Conservation (phyloP, 2,797 vertebrate genomes). For the Siniperca undulata region DNA sequence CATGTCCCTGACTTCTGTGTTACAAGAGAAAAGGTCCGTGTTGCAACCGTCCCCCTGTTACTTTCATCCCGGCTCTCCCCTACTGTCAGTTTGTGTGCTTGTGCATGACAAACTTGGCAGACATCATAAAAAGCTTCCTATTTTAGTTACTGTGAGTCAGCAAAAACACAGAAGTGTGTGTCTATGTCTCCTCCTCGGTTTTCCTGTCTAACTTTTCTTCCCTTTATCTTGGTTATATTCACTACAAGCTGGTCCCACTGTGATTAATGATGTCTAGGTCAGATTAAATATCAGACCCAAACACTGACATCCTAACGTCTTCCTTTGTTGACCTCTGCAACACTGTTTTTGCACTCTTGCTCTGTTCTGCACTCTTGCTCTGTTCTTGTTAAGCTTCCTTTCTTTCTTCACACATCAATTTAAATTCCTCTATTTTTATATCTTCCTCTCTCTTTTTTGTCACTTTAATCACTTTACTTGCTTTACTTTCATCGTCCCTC, state of each 20-base stretch:
- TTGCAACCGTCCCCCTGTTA: too few relatives aligned
- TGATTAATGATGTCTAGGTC: constrained; percentile 62
- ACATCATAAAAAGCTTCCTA: constrained; percentile 9
- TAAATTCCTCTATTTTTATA: neutral
- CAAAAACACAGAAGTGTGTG: constrained; percentile 40
- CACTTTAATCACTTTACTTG: constrained; percentile 13
- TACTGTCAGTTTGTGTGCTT: constrained; percentile 8
- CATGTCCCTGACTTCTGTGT: too few relatives aligned
- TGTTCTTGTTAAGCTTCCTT: constrained; percentile 13
- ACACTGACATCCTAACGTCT: constrained; percentile 37
- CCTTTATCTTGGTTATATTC: constrained; percentile 48
- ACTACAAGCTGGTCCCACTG: constrained; percentile 9
- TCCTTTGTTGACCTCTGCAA: constrained; percentile 26
- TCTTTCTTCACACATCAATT: constrained; percentile 1
- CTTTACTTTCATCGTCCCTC: constrained; percentile 15
- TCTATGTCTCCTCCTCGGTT: constrained; percentile 9
- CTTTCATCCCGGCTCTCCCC: too few relatives aligned
- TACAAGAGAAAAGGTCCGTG: too few relatives aligned
- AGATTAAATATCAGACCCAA: constrained; percentile 52
- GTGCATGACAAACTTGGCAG: constrained; percentile 3
- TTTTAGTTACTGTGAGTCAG: constrained; percentile 53
- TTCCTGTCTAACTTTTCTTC: constrained; percentile 27
- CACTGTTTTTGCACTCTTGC: constrained; percentile 11
- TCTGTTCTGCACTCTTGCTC: constrained; percentile 16
- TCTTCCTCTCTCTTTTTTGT: neutral